phyloP scores from a whole-genome alignment of 2,888 invertebrate species.

The Phrixothrix hirtus region DNA sequence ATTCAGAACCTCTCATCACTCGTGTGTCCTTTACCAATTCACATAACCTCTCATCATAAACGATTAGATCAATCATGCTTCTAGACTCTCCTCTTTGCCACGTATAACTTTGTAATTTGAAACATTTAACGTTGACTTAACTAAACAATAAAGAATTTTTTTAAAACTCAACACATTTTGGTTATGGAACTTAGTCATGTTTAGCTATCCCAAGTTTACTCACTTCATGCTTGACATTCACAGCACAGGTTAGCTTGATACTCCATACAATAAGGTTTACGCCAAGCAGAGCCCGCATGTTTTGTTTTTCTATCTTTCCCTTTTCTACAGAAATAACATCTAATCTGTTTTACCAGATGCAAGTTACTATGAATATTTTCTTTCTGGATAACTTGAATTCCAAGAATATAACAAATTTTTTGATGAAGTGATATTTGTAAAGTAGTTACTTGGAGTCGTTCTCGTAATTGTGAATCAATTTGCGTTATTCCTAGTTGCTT shows the following conservation, averaged over 20 bases:
- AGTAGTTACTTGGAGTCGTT: not conserved
- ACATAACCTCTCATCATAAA: no score
- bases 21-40: no score
- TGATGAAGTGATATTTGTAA: not conserved
- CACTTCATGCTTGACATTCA: no score
- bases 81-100: no score
- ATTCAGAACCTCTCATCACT: no score
- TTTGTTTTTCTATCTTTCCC: conserved; percentile 3
- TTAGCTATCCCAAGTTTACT: no score
- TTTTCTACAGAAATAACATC: not conserved
- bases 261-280: conserved; percentile 1
- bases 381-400: not conserved
- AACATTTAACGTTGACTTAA: no score
- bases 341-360: conserved; percentile 1
- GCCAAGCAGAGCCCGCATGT: not conserved
- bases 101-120: no score
- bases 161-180: no score
- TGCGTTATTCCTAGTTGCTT: conserved; percentile 15
- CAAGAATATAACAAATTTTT: not conserved
- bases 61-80: no score
- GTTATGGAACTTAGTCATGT: no score
- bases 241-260: not conserved
- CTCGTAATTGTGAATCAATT: conserved; percentile 4
- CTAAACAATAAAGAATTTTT: no score
- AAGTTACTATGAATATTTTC: not conserved